phyloP scores from a whole-genome alignment of 2,888 invertebrate genomes.

The Empis livida region DNA sequence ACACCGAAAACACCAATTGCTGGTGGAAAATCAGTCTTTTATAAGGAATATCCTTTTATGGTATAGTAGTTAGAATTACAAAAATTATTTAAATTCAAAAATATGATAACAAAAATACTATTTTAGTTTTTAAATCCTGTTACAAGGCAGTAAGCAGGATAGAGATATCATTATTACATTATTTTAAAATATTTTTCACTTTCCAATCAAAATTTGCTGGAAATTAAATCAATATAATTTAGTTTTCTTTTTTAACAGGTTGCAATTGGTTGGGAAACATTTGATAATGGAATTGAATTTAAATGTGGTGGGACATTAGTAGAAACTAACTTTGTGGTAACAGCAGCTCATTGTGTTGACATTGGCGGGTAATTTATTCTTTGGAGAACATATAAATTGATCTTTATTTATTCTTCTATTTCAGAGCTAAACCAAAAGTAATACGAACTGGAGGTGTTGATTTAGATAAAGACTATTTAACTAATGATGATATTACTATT shows the following conservation, averaged over 20 bases:
- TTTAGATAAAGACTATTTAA: slow-evolving; percentile 5
- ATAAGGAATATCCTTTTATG: too few species aligned
- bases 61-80: too few species aligned
- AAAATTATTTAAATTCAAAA: too few species aligned
- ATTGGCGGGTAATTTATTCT: slow-evolving; percentile 19
- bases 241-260: not conserved
- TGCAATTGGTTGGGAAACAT: not conserved
- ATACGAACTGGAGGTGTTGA: slow-evolving; percentile 23
- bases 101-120: not conserved
- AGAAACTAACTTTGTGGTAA: slow-evolving; percentile 26
- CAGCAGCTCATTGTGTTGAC: slow-evolving; percentile 30
- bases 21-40: too few species aligned
- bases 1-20: too few species aligned
- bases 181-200: too few species aligned
- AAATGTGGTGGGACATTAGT: slow-evolving; percentile 33
- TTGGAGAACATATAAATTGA: not conserved
- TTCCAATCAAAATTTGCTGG: too few species aligned
- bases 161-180: too few species aligned
- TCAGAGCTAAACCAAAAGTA: slow-evolving; percentile 10
- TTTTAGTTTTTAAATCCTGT: not conserved
- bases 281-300: slow-evolving; percentile 18
- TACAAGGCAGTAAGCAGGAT: too few species aligned
- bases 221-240: not conserved
- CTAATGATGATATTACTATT: slow-evolving; percentile 11
- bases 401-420: too few species aligned